A percentile compares a stretch with the other conserved stretches of the same genome.
phyloP scores from a whole-genome alignment of 2,113 vertebrate genomes.

The Hemiprocne comata region DNA sequence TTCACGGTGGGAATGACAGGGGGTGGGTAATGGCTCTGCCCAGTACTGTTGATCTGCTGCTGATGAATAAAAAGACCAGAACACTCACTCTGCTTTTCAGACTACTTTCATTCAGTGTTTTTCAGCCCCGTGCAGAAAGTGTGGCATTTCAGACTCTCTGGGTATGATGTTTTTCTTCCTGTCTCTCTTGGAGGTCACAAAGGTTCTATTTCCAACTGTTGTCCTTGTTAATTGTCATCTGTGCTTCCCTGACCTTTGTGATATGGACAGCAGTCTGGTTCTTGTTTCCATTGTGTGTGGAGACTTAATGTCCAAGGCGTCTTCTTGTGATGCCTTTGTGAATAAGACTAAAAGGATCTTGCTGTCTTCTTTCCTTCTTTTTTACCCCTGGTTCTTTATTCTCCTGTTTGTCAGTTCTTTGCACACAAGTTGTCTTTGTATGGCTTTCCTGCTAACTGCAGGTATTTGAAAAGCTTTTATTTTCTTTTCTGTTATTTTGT shows the following conservation, averaged over 20 bases:
- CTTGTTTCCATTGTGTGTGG: not conserved
- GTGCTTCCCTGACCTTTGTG: not conserved
- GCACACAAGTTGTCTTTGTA: not conserved
- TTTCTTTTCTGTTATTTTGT: not conserved
- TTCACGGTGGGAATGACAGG: not conserved
- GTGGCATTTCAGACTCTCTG: not conserved
- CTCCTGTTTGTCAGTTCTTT: not conserved
- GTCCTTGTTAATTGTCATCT: not conserved
- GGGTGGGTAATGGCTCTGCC: not conserved
- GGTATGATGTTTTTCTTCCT: not conserved
- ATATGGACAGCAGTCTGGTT: not conserved
- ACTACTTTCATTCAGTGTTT: not conserved
- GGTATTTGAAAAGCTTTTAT: constrained; percentile 8
- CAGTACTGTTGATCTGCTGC: not conserved
- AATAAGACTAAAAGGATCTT: not conserved
- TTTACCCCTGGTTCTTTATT: not conserved
- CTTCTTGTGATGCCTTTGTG: not conserved
- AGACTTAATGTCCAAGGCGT: not conserved
- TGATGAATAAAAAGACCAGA: not conserved
- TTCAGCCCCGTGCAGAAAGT: not conserved
- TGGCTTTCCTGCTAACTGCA: not conserved
- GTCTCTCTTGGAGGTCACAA: not conserved
- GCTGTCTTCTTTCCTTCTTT: not conserved
- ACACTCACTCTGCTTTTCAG: not conserved
- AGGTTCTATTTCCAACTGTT: not conserved